phyloP scores from a whole-genome alignment of 2,113 vertebrate genomes.

The Anolis carolinensis region DNA sequence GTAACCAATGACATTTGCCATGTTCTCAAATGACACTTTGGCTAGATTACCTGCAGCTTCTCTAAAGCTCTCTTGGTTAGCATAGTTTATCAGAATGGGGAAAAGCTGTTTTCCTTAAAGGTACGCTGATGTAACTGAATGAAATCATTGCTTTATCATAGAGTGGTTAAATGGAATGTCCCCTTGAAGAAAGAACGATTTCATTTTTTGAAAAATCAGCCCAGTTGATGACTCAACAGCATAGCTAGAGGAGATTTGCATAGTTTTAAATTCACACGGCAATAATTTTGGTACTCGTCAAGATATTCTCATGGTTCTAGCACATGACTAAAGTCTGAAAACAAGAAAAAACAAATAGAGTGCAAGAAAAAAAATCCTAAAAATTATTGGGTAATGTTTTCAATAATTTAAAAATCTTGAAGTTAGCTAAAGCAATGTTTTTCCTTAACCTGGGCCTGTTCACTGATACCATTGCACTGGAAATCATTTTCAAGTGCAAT shows the following conservation, averaged over 20 bases:
- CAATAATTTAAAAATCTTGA: too few species aligned
- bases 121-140: background rate
- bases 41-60: background rate
- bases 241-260: background rate
- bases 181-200: too few species aligned
- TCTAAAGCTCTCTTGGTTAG: background rate
- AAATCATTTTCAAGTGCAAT: background rate
- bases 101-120: background rate
- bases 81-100: background rate
- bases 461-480: background rate
- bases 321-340: background rate
- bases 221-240: background rate
- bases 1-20: background rate
- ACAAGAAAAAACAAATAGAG: background rate
- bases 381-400: background rate
- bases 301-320: background rate
- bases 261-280: background rate
- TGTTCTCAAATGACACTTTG: background rate
- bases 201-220: too few species aligned
- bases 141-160: background rate
- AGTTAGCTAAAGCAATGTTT: background rate
- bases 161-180: too few species aligned
- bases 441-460: background rate
- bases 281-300: background rate
- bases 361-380: background rate